Percentiles rank a stretch among this genome's conserved stretches.
Evolutionary conservation across 2,113 vertebrate genomes (phyloP).

Genomic region (Lagopus muta): DNA sequence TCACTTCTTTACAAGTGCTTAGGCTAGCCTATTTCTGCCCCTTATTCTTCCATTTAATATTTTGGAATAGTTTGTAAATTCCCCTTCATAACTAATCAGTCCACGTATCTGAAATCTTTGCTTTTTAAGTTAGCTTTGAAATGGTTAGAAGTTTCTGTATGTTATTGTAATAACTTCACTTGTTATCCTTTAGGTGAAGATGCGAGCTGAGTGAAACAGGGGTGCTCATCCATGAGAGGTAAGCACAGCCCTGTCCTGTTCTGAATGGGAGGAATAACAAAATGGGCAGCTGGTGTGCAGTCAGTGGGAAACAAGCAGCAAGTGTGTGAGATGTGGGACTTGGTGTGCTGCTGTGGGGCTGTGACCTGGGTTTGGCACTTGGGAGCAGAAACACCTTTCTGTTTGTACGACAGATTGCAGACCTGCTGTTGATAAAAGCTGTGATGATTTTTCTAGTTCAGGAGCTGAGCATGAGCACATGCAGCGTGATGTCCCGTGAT

Average conservation of each 20-base stretch:
- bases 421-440: not conserved
- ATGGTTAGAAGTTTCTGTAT: constrained; percentile 40
- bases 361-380: not conserved
- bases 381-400: not conserved
- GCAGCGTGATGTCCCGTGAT: not conserved
- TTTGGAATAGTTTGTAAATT: constrained; percentile 69
- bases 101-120: constrained; percentile 71
- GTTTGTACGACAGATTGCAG: not conserved
- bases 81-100: constrained; percentile 72
- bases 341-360: not conserved
- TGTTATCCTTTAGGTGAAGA: constrained; percentile 85
- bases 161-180: constrained; percentile 69
- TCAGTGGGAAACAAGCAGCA: not conserved
- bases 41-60: constrained; percentile 68
- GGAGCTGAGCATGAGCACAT: constrained; percentile 59
- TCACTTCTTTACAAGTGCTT: constrained; percentile 62
- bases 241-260: constrained; percentile 41
- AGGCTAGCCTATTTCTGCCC: constrained; percentile 73
- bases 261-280: not conserved
- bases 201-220: constrained; percentile 77
- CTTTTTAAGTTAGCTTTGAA: constrained; percentile 75
- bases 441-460: not conserved
- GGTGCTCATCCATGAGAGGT: constrained; percentile 71
- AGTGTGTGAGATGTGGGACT: no score
- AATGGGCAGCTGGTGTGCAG: not conserved